A percentile compares a stretch with the other conserved stretches of the same genome.
phyloP scores from a whole-genome alignment of 2,888 invertebrate species.

The Pachydiplax longipennis region DNA sequence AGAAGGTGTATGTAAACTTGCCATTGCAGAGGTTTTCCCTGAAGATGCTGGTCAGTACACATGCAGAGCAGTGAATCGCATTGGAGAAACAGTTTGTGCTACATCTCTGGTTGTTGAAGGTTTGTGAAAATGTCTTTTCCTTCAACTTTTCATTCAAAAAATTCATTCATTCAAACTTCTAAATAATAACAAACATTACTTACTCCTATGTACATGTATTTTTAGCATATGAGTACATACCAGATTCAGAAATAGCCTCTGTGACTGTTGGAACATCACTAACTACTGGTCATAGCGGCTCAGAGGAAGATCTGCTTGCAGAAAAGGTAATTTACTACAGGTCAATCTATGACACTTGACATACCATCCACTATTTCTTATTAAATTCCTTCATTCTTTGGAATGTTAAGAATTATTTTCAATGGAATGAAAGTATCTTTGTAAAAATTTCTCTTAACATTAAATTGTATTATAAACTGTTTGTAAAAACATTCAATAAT shows the following conservation, averaged over 20 bases:
- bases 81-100: constrained; percentile 82
- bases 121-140: constrained; percentile 58
- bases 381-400: background rate
- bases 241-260: constrained; percentile 82
- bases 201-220: constrained; percentile 50
- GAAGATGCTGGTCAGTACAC: constrained; percentile 90
- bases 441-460: background rate
- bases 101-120: constrained; percentile 83
- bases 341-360: constrained; percentile 50
- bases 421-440: background rate
- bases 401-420: constrained; percentile 10
- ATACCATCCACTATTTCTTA: background rate
- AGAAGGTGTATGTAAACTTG: constrained; percentile 80
- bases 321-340: constrained; percentile 69
- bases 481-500: background rate
- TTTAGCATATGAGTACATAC: constrained; percentile 90
- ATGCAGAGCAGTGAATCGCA: constrained; percentile 81
- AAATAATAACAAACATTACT: background rate
- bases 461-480: constrained; percentile 12
- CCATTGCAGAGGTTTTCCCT: constrained; percentile 86
- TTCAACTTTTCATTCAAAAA: background rate
- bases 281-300: constrained; percentile 70
- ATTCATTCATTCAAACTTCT: background rate
- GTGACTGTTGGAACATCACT: constrained; percentile 59
- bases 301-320: constrained; percentile 84